A percentile compares a stretch with the other conserved stretches of the same genome.
phyloP scores from a whole-genome alignment of 2,113 vertebrate genomes.

The Entomyzon cyanotis region DNA sequence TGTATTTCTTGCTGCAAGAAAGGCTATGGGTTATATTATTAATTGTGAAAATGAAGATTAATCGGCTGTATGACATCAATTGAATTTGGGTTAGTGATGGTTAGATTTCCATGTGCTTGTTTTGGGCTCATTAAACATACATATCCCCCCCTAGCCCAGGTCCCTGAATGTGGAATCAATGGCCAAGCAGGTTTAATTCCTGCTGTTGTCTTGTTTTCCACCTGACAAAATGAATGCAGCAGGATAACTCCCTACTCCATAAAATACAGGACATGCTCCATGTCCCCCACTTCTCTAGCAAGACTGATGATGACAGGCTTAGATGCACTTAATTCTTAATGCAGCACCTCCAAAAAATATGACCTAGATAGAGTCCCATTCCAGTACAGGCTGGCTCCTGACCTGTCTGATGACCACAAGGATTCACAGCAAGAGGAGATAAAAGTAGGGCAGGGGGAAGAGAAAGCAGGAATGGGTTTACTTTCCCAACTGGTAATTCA shows the following conservation, averaged over 20 bases:
- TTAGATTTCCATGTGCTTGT: background rate
- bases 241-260: background rate
- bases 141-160: background rate
- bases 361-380: background rate
- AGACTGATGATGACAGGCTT: background rate
- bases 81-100: background rate
- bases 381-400: background rate
- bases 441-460: background rate
- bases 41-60: constrained; percentile 11
- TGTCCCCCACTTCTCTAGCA: background rate
- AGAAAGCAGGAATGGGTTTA: background rate
- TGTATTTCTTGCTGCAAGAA: background rate
- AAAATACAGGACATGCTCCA: background rate
- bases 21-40: background rate
- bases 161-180: background rate
- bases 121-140: background rate
- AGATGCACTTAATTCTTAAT: background rate
- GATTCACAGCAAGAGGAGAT: background rate
- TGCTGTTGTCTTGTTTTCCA: background rate
- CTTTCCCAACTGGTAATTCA: background rate
- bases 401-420: background rate
- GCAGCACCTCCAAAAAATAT: background rate
- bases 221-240: background rate
- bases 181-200: background rate
- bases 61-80: accelerated